Conservation (phyloP, 2,797 vertebrate species). For the Staurois parvus region DNA sequence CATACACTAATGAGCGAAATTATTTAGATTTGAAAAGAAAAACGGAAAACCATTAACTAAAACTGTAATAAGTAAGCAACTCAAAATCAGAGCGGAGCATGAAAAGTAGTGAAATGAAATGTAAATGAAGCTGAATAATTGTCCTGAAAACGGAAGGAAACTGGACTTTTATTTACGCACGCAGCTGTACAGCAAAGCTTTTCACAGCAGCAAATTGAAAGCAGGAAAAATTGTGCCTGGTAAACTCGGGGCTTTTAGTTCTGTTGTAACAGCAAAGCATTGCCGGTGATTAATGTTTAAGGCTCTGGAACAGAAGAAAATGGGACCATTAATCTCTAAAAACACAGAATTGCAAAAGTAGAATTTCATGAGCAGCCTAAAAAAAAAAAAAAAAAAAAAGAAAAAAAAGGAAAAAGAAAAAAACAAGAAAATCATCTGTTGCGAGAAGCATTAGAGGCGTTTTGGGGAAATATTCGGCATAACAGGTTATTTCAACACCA, state of each 20-base stretch:
- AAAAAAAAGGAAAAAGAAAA: neutral
- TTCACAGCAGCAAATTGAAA: constrained; percentile 24
- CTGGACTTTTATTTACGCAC: constrained; percentile 10
- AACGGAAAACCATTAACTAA: neutral
- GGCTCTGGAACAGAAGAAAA: neutral
- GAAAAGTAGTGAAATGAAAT: neutral
- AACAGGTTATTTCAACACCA: neutral
- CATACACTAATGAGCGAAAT: neutral
- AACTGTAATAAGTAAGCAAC: neutral
- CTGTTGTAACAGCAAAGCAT: neutral
- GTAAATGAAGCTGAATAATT: neutral
- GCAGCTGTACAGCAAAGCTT: neutral
- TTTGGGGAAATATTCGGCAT: neutral
- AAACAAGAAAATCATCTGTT: neutral
- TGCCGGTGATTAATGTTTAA: constrained; percentile 21
- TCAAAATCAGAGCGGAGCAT: neutral
- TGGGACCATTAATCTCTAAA: constrained; percentile 15
- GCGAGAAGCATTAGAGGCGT: neutral
- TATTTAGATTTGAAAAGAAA: neutral
- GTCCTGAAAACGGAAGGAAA: neutral
- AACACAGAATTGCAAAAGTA: constrained; percentile 24
- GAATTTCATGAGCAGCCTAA: constrained; percentile 2
- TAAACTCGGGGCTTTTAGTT: constrained; percentile 17
- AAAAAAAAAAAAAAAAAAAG: neutral
- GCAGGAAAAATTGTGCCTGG: neutral